phyloP scores from a whole-genome alignment of 2,797 vertebrate species.

The Pseudochromis fuscus region DNA sequence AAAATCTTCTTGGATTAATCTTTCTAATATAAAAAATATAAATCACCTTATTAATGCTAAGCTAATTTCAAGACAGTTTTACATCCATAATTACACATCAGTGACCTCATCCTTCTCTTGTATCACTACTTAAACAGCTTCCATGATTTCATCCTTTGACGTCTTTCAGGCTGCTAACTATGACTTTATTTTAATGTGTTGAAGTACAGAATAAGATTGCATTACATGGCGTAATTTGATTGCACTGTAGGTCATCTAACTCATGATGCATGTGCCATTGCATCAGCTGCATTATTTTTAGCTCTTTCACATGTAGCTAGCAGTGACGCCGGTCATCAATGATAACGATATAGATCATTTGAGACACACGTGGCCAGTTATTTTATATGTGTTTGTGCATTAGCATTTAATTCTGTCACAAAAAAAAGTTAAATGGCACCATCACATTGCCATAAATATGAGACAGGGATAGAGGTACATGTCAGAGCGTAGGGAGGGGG shows the following conservation, averaged over 20 bases:
- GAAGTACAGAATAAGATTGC: slow-evolving; percentile 47
- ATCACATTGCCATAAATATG: slow-evolving; percentile 43
- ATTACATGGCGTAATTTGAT: slow-evolving; percentile 59
- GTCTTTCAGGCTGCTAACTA: slow-evolving; percentile 28
- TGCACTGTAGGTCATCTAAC: slow-evolving; percentile 42
- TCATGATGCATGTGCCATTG: slow-evolving; percentile 55
- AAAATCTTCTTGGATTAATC: too few relatives aligned
- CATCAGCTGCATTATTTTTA: slow-evolving; percentile 76
- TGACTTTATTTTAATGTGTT: slow-evolving; percentile 55
- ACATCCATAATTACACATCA: neutral
- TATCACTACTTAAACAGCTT: neutral
- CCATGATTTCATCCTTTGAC: slow-evolving; percentile 3
- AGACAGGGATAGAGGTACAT: slow-evolving; percentile 5
- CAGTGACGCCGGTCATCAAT: slow-evolving; percentile 46
- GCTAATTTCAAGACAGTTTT: neutral
- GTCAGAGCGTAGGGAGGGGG: too few relatives aligned
- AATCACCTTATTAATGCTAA: neutral
- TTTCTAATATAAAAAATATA: too few relatives aligned
- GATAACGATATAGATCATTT: slow-evolving; percentile 49
- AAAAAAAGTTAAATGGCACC: slow-evolving; percentile 40
- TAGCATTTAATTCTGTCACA: slow-evolving; percentile 50
- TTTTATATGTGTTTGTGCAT: slow-evolving; percentile 30
- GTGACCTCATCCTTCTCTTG: neutral
- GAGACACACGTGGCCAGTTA: slow-evolving; percentile 29
- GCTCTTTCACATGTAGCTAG: slow-evolving; percentile 49